Evolutionary conservation across 2,797 vertebrate genomes (phyloP).

Genomic region (Ciconia nigra): DNA sequence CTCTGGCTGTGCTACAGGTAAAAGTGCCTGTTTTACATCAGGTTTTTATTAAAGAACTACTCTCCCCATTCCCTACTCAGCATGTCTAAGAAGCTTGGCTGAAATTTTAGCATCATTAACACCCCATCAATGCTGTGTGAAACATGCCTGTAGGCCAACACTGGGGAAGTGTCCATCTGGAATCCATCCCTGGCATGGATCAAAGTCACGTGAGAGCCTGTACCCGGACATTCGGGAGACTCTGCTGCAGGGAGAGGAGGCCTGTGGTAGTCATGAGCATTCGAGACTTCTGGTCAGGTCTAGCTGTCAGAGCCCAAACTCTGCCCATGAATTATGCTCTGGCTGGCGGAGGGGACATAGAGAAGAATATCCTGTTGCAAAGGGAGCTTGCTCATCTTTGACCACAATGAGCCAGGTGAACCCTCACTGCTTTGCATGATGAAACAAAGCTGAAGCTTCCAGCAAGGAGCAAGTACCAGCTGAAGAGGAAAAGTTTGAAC

Average conservation of each 20-base stretch:
- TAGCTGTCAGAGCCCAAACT: background rate
- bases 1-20: background rate
- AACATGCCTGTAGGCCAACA: background rate
- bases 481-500: background rate
- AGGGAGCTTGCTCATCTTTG: background rate
- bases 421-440: background rate
- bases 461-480: background rate
- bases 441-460: background rate
- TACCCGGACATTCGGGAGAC: background rate
- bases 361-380: background rate
- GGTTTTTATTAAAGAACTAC: background rate
- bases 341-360: background rate
- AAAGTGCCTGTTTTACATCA: background rate
- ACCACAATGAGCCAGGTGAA: background rate
- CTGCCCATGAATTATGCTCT: background rate
- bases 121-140: slow-evolving; percentile 45
- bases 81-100: background rate
- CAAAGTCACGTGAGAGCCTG: background rate
- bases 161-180: slow-evolving; percentile 35
- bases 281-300: background rate
- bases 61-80: background rate
- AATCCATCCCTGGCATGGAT: slow-evolving; percentile 47
- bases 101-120: slow-evolving; percentile 53
- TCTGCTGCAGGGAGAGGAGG: background rate
- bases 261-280: background rate